Base-by-base conservation (phyloP, 1,140 invertebrate genomes). In the Centruroides vittatus region DNA sequence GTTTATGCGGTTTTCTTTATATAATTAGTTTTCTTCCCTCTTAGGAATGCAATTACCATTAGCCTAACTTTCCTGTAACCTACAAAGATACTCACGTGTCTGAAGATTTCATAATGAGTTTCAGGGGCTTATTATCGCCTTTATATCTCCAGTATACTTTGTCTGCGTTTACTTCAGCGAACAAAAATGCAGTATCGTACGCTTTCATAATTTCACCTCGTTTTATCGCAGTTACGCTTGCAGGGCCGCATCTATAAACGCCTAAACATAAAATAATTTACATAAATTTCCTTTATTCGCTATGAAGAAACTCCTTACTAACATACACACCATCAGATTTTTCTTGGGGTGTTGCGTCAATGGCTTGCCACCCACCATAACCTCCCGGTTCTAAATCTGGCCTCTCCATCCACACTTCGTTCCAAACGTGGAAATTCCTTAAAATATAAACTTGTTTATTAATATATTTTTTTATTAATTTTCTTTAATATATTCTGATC, bases 351-450 rank as follows among this genome's bases (percentile, higher is more conserved):
- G 93, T 96, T 0, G 90, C 82, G 74, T 97, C 93, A 57, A 94
- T 85, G 0, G 83, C 90, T 73, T 97, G 93, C 93, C 93, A 97
- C 3, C 93, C 93, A 36, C 82, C 81, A 67, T 69, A 70, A 46
- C 60, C 64, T 35, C 67, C 67, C 0, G 83, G 78, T 0, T 73
- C 66, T 36, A 96, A 73, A 73, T 97, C 93, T 2, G 85, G 81
- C 34, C 93, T 76, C 57, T 82, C 81, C 84, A 94, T 92, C 91
- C 92, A 96, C 1, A 88, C 86, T 55, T 96, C 93, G 73, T 91
- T 90, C 93, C 93, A 97, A 4, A 94, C 91, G 69, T 96, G 93
- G 72, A 91, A 96, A 70, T 95, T 95, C 86, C 74, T 75, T 0
- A 62, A 51, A 11, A 35, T 8, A 34, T 34, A 53, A 53, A 51